A percentile compares a stretch with the other conserved stretches of the same genome.
Evolutionary conservation across 2,888 invertebrate genomes (phyloP).

Genomic region (Apeira syringaria): DNA sequence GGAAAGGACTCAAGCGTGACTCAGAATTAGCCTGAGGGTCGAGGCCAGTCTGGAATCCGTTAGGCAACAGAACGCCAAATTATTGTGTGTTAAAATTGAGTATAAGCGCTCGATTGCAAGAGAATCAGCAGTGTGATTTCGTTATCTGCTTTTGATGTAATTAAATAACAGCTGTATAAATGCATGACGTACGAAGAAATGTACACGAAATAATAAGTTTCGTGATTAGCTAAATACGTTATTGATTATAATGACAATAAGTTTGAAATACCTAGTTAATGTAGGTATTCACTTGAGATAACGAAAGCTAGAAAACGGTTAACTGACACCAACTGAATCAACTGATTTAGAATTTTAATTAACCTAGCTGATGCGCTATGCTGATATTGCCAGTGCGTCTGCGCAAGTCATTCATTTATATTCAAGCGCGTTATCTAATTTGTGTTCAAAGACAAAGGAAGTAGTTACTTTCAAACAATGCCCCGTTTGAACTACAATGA

Average conservation of each 20-base stretch:
- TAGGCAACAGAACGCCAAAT: conserved; percentile 30
- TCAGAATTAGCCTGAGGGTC: conserved; percentile 47
- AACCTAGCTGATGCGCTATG: conserved; percentile 24
- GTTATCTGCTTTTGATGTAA: conserved; percentile 1
- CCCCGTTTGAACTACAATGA: conserved; percentile 55
- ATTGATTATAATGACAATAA: no score
- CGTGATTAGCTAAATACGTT: neutral
- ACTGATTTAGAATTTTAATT: conserved; percentile 31
- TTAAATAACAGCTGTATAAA: conserved; percentile 22
- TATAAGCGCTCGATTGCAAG: conserved; percentile 9
- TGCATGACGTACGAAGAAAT: neutral
- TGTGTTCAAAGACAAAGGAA: conserved; percentile 71
- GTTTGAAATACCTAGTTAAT: no score
- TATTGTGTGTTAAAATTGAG: conserved; percentile 19
- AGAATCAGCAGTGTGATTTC: conserved; percentile 6
- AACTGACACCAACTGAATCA: conserved; percentile 3
- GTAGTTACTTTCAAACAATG: conserved; percentile 56
- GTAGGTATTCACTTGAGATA: no score
- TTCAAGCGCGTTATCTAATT: conserved; percentile 66
- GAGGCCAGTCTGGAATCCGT: conserved; percentile 42
- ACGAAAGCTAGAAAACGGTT: conserved; percentile 3
- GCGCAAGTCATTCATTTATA: conserved; percentile 61
- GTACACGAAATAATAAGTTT: neutral
- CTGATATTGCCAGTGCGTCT: conserved; percentile 29
- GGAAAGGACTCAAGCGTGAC: conserved; percentile 71